Conservation (phyloP, 2,888 invertebrate genomes). For the Drepana falcataria region DNA sequence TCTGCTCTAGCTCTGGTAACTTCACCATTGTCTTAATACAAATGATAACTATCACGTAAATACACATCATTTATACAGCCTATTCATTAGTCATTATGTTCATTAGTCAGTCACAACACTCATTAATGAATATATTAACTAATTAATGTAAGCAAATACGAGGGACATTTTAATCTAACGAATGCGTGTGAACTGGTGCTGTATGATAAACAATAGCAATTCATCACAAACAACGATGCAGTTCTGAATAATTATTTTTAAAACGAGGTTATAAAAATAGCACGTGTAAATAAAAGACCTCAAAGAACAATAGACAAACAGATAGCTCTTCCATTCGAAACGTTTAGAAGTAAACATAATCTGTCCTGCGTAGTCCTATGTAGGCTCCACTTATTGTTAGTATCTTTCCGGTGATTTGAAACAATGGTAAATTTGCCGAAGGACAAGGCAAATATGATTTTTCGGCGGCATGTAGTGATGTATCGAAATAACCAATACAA, state of each 20-base stretch:
- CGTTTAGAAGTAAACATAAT: neutral
- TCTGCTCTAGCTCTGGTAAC: conserved; percentile 12
- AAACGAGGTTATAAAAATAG: neutral
- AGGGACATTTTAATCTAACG: too few relatives aligned
- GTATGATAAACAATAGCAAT: neutral
- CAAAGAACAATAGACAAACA: conserved; percentile 2
- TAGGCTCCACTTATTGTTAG: neutral
- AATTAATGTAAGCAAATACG: neutral
- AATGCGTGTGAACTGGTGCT: too few relatives aligned
- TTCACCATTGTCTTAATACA: conserved; percentile 36
- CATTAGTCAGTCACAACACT: neutral
- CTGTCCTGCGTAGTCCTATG: neutral
- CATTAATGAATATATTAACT: neutral
- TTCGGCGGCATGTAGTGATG: neutral
- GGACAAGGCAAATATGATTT: neutral
- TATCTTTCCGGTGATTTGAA: neutral
- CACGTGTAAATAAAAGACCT: neutral
- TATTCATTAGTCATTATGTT: neutral
- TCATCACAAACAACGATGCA: neutral
- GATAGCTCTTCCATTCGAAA: neutral
- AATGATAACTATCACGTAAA: neutral
- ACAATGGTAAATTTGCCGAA: neutral
- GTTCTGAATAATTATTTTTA: neutral
- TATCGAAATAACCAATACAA: neutral
- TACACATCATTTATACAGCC: neutral